These are phyloP conservation scores for Coelopa frigida DNA, from an alignment of 1,140 invertebrate species.

Conservation along the genomic window DNA sequence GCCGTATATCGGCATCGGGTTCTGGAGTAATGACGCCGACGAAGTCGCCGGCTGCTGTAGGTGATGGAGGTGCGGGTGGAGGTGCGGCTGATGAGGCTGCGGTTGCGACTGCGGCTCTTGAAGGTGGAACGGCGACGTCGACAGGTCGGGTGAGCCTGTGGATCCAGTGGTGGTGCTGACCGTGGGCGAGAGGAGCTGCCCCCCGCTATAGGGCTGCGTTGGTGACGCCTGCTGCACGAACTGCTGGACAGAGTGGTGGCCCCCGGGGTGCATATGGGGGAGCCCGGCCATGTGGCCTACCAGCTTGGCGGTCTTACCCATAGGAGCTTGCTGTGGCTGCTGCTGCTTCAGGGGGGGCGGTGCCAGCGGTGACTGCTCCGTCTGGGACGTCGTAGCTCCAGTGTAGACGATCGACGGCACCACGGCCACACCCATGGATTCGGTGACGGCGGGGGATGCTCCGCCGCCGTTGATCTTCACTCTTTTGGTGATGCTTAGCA, in stretches of 20 bases:
- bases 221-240: not conserved
- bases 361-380: too few relatives aligned
- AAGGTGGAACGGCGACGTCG: too few relatives aligned
- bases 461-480: slow-evolving; percentile 57
- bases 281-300: too few relatives aligned
- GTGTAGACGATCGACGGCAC: slow-evolving; percentile 5
- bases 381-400: too few relatives aligned
- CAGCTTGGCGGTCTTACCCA: too few relatives aligned
- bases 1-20: slow-evolving; percentile 1
- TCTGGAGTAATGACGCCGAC: slow-evolving; percentile 1
- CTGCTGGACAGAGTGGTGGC: too few relatives aligned
- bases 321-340: not conserved
- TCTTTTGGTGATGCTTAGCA: slow-evolving; percentile 71
- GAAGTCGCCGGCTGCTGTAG: slow-evolving; percentile 19
- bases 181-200: not conserved
- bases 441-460: not conserved
- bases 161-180: too few relatives aligned
- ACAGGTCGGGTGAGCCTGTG: too few relatives aligned
- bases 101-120: slow-evolving; percentile 15
- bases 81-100: slow-evolving; percentile 22
- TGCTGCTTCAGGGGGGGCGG: too few relatives aligned
- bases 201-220: not conserved
- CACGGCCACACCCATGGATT: too few relatives aligned
- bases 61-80: slow-evolving; percentile 20
- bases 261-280: too few relatives aligned